phyloP scores from a whole-genome alignment of 2,888 invertebrate species.

The Orchestes rusci region DNA sequence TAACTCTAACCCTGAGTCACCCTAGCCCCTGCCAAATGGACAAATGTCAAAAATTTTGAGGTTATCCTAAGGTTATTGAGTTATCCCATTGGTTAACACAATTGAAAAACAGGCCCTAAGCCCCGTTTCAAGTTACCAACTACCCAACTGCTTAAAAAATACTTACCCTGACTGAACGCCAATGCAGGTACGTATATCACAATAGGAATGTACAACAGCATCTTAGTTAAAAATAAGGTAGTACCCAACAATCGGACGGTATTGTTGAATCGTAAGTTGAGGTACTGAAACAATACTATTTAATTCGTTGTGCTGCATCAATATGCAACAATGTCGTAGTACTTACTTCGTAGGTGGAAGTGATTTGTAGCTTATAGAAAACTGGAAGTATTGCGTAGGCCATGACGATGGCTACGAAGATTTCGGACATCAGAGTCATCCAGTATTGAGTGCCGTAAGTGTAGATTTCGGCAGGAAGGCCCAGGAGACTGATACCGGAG shows the following conservation, averaged over 20 bases:
- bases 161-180: constrained; percentile 73
- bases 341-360: constrained; percentile 66
- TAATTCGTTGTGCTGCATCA: constrained; percentile 11
- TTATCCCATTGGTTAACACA: no score
- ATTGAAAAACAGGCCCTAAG: no score
- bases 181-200: constrained; percentile 84
- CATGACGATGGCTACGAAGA: constrained; percentile 60
- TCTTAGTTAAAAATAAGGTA: constrained; percentile 62
- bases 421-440: constrained; percentile 58
- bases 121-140: no score
- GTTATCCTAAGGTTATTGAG: no score
- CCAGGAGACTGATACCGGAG: constrained; percentile 65
- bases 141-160: no score
- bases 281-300: constrained; percentile 49
- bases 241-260: constrained; percentile 63
- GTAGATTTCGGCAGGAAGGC: constrained; percentile 70
- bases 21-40: no score
- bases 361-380: constrained; percentile 65
- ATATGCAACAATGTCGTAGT: no score
- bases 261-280: constrained; percentile 59
- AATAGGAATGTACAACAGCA: constrained; percentile 72
- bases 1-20: no score
- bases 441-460: constrained; percentile 68
- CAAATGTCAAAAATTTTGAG: no score
- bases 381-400: constrained; percentile 62